Evolutionary conservation across 1,140 invertebrate genomes (phyloP).

Genomic region (Bicyclus anynana): DNA sequence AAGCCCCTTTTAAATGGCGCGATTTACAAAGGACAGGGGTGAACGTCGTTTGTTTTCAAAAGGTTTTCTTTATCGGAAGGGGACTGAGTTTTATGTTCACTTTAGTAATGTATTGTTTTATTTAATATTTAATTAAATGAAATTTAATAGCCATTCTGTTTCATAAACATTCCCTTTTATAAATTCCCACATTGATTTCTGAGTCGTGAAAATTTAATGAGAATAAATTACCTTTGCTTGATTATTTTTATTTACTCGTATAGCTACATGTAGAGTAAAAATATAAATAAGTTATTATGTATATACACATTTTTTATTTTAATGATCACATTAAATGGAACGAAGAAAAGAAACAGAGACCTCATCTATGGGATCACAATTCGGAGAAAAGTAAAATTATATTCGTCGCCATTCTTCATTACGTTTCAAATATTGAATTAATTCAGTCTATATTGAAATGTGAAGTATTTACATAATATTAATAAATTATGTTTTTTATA

Average conservation of each 20-base stretch:
- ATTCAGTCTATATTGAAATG: neutral
- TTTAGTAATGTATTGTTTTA: neutral
- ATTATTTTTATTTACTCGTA: no score
- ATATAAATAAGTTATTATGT: no score
- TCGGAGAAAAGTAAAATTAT: neutral
- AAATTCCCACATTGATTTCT: no score
- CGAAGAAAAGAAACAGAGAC: neutral
- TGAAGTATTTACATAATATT: neutral
- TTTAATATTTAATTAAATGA: neutral
- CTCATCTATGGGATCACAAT: neutral
- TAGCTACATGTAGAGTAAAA: no score
- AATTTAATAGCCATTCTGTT: no score
- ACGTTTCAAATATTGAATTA: neutral
- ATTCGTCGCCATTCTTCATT: neutral
- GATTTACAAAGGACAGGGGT: slow-evolving; percentile 17
- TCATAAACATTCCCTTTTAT: no score
- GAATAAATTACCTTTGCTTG: no score
- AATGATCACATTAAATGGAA: no score
- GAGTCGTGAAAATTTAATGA: no score
- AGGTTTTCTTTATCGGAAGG: neutral
- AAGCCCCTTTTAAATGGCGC: slow-evolving; percentile 25
- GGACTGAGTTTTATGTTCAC: neutral
- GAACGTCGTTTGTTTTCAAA: slow-evolving; percentile 18
- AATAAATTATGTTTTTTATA: neutral
- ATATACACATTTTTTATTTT: no score